Conservation (phyloP, 1,140 invertebrate species). For the Steinernema feltiae region DNA sequence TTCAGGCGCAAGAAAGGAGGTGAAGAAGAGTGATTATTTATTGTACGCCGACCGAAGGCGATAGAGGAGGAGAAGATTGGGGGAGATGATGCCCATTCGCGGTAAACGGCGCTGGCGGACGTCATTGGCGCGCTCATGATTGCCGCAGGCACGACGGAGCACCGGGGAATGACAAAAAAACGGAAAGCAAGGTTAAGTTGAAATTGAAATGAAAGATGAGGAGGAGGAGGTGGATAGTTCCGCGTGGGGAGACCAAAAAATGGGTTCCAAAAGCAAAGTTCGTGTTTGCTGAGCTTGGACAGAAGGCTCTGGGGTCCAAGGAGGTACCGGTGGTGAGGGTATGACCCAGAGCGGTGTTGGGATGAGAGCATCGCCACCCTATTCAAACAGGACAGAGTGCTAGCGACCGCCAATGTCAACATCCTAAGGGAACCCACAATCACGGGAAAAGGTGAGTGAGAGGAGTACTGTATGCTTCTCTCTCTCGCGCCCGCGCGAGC, state of each 20-base stretch:
- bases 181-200: background rate
- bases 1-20: background rate
- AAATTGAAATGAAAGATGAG: background rate
- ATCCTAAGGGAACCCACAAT: conserved; percentile 15
- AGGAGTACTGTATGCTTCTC: conserved; percentile 8
- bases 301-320: background rate
- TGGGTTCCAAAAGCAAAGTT: background rate
- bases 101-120: background rate
- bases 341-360: conserved; percentile 13
- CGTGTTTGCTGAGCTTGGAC: no score
- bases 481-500: background rate
- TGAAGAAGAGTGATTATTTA: background rate
- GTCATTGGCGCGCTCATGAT: background rate
- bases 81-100: background rate
- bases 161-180: background rate
- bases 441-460: background rate
- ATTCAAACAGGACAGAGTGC: conserved; percentile 13
- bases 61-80: background rate
- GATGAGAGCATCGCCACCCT: conserved; percentile 12
- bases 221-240: no score
- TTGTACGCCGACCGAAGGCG: background rate
- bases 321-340: conserved; percentile 2
- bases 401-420: conserved; percentile 14
- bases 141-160: background rate
- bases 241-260: background rate